A percentile compares a stretch with the other conserved stretches of the same genome.
Conservation (phyloP, 2,888 invertebrate genomes). For the Cremastobaeus sp. region DNA sequence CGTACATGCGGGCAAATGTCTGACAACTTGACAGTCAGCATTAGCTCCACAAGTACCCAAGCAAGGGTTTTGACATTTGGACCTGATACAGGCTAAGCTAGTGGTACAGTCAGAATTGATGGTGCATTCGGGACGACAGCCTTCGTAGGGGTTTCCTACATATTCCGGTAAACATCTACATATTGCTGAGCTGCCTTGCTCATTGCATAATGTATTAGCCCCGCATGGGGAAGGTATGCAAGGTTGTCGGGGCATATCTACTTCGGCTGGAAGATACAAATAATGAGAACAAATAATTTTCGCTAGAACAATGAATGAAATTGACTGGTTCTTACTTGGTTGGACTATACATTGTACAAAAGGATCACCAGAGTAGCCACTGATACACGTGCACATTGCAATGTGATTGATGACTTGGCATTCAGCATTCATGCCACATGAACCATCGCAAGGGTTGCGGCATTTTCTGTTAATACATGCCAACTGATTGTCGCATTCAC, state of each 20-base stretch:
- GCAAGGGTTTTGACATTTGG: conserved; percentile 85
- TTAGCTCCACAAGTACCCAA: conserved; percentile 86
- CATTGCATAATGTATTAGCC: conserved; percentile 84
- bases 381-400: conserved; percentile 76
- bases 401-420: conserved; percentile 74
- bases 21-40: conserved; percentile 83
- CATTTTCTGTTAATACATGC: conserved; percentile 76
- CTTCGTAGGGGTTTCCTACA: conserved; percentile 78
- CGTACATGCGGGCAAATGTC: conserved; percentile 83
- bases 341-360: conserved; percentile 67
- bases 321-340: conserved; percentile 62
- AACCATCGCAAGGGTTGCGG: conserved; percentile 72
- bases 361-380: conserved; percentile 75
- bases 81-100: conserved; percentile 81
- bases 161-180: conserved; percentile 79
- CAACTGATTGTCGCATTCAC: conserved; percentile 77
- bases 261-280: conserved; percentile 5
- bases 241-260: conserved; percentile 76
- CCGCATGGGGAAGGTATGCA: conserved; percentile 89
- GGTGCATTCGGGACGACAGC: conserved; percentile 80
- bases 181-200: conserved; percentile 79
- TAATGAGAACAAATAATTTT: too few species aligned
- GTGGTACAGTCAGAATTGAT: conserved; percentile 79
- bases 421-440: conserved; percentile 73
- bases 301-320: too few species aligned